Evolutionary conservation across 2,888 invertebrate genomes (phyloP).

Genomic region (Cataglyphis albicans): DNA sequence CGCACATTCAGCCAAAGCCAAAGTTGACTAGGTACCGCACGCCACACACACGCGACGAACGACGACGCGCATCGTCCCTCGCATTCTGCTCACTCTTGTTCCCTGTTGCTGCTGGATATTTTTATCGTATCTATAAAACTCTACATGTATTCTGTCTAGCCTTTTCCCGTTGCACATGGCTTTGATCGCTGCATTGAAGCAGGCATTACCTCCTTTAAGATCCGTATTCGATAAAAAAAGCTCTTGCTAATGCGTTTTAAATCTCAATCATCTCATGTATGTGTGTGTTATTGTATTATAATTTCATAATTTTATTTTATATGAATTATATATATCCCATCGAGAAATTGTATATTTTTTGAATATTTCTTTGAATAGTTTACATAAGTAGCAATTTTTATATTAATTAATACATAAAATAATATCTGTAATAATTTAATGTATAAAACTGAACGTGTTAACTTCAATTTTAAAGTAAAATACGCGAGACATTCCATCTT

Average conservation of each 20-base stretch:
- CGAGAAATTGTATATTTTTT: too few relatives aligned
- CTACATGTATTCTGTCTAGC: conserved; percentile 15
- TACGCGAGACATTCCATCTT: too few relatives aligned
- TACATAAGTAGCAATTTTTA: too few relatives aligned
- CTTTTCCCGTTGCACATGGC: not conserved
- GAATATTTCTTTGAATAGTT: too few relatives aligned
- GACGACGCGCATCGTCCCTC: conserved; percentile 38
- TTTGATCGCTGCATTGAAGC: not conserved
- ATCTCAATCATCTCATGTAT: not conserved
- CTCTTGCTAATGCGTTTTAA: not conserved
- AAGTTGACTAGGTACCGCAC: conserved; percentile 1
- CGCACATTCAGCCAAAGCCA: conserved; percentile 67
- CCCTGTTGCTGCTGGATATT: conserved; percentile 26
- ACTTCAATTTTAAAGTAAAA: too few relatives aligned
- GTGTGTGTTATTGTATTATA: not conserved
- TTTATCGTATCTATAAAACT: conserved; percentile 53
- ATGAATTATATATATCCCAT: not conserved
- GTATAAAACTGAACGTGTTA: too few relatives aligned
- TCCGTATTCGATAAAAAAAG: not conserved
- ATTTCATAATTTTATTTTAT: not conserved
- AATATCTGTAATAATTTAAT: too few relatives aligned
- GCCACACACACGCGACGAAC: conserved; percentile 55
- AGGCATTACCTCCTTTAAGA: not conserved
- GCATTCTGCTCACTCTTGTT: not conserved
- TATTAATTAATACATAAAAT: too few relatives aligned